Evolutionary conservation across 2,888 invertebrate genomes (phyloP), one percentile per base, ranked within the genome.

Genomic region (Fissipunctia ypsillon): DNA sequence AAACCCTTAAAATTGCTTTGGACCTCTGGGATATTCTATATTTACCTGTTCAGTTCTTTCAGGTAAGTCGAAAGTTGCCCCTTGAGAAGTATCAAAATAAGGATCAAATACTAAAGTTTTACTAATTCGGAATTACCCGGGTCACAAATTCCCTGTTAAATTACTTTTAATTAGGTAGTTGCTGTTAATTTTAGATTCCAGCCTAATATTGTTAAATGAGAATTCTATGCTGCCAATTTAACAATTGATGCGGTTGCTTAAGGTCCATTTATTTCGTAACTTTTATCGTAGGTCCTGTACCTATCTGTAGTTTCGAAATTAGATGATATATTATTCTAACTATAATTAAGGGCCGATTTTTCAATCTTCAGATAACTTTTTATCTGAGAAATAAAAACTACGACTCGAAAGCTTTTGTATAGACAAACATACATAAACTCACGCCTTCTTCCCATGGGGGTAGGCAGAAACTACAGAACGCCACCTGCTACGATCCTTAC

Each of bases 11-110:
- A 80, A 80, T 80, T 73, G 73, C 66, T 22, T 59, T 38, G 67
- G 56, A 64, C 80, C 80, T 71, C n/a, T 45, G 74, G 84, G 80
- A 64, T 60, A 80, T 84, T 64, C 35, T 57, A 63, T 69, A 65
- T 61, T 75, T 65, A 78, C 72, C 61, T 66, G 52, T 35, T 57
- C 38, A 61, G 28, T 63, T 63, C 76, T 68, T 60, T 54, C 25
- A 35, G 50, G 35, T 28, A 43, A 52, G 16, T 50, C 3, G 10
- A 50, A 81, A 52, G 41, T 63, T 52, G 9, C 7, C 54, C 45
- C 69, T 43, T 22, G 45, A 59, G 79, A 45, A 61, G 45, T 31
- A 60, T 35, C 50, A 71, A 65, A 61, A 45, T 65, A 38, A 43
- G 43, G 59, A 70, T 60, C 9, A 41, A 78, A 82, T 70, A 61